phyloP scores from a whole-genome alignment of 2,113 vertebrate genomes.

The Siphamia tubifer region DNA sequence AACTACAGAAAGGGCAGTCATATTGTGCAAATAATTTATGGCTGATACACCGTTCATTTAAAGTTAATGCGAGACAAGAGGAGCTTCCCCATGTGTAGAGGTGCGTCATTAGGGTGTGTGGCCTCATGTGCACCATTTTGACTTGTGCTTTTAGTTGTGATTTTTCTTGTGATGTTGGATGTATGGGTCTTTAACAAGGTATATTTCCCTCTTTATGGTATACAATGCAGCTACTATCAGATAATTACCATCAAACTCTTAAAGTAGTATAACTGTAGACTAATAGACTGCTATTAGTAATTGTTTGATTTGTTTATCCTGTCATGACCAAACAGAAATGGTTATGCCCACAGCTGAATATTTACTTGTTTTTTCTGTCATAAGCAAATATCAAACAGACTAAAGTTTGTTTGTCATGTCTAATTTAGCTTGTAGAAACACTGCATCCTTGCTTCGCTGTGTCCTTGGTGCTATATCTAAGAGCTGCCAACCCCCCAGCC shows the following conservation, averaged over 20 bases:
- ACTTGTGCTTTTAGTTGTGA: constrained; percentile 33
- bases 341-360: constrained; percentile 27
- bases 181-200: constrained; percentile 25
- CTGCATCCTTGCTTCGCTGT: constrained; percentile 35
- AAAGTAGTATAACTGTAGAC: constrained; percentile 13
- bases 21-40: constrained; percentile 71
- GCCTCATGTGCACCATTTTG: constrained; percentile 12
- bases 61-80: constrained; percentile 61
- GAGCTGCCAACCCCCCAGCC: constrained; percentile 23
- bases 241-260: constrained; percentile 10
- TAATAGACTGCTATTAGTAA: constrained; percentile 30
- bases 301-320: constrained; percentile 45
- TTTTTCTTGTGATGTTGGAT: constrained; percentile 33
- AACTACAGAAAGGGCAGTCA: constrained; percentile 52
- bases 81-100: constrained; percentile 27
- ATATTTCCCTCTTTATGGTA: not conserved
- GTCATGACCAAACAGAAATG: constrained; percentile 26
- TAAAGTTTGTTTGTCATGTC: constrained; percentile 70
- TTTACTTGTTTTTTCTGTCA: constrained; percentile 48
- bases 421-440: constrained; percentile 67
- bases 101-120: constrained; percentile 39
- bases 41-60: constrained; percentile 63
- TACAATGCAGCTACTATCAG: constrained; percentile 1
- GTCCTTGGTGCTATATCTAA: constrained; percentile 65
- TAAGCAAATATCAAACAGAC: constrained; percentile 49